phyloP scores from a whole-genome alignment of 1,140 invertebrate species.

The Cheumatopsyche charites region DNA sequence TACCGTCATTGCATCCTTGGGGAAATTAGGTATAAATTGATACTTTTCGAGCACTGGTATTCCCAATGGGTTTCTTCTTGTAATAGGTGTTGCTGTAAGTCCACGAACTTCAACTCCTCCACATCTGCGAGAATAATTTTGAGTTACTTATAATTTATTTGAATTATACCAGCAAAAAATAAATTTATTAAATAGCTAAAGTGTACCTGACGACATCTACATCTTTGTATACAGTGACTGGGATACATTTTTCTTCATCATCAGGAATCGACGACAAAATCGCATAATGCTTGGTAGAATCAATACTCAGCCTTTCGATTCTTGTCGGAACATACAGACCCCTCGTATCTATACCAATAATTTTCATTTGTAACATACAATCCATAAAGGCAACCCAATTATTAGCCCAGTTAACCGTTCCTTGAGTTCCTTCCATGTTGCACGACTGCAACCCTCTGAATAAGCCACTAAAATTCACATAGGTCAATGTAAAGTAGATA shows the following conservation, averaged over 20 bases:
- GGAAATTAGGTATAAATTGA: slow-evolving; percentile 74
- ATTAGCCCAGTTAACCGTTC: slow-evolving; percentile 64
- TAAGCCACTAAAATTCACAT: slow-evolving; percentile 56
- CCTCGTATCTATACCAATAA: slow-evolving; percentile 76
- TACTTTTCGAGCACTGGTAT: slow-evolving; percentile 77
- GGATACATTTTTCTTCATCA: slow-evolving; percentile 55
- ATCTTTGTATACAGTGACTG: slow-evolving; percentile 56
- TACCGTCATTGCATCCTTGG: slow-evolving; percentile 54
- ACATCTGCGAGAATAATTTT: slow-evolving; percentile 62
- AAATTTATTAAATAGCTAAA: no score
- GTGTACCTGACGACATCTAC: slow-evolving; percentile 58
- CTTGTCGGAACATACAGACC: slow-evolving; percentile 83
- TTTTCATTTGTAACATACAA: slow-evolving; percentile 87
- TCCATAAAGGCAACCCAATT: slow-evolving; percentile 95
- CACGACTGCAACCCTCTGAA: slow-evolving; percentile 71
- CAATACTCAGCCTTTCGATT: slow-evolving; percentile 80
- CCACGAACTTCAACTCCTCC: slow-evolving; percentile 88
- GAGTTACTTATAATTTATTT: no score
- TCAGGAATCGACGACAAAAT: slow-evolving; percentile 61
- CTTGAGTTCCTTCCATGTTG: slow-evolving; percentile 58
- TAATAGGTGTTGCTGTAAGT: slow-evolving; percentile 79
- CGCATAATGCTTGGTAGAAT: slow-evolving; percentile 71
- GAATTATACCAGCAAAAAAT: no score
- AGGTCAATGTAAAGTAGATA: no score
- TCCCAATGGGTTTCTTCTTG: slow-evolving; percentile 67